Evolutionary conservation across 2,797 vertebrate genomes (phyloP).

Genomic region (Muraenolepis orangiensis): DNA sequence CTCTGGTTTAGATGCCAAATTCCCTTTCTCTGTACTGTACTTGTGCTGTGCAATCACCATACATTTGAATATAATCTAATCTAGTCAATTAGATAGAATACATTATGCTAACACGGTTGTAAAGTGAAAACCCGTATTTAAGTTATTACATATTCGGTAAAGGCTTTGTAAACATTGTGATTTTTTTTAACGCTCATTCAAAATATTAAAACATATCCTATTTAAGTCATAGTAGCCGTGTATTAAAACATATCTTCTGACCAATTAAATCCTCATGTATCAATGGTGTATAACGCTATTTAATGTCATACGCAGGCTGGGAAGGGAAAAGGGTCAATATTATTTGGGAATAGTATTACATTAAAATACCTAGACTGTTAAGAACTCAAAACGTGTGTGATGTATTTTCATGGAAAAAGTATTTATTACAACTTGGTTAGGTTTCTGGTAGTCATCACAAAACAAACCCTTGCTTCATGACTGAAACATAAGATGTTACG

Average conservation of each 20-base stretch:
- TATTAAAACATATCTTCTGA: not conserved
- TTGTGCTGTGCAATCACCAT: no score
- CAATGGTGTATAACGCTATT: not conserved
- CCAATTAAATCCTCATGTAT: not conserved
- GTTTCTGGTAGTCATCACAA: not conserved
- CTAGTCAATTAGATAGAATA: constrained; percentile 11
- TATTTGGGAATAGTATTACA: not conserved
- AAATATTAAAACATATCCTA: not conserved
- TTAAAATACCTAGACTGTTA: not conserved
- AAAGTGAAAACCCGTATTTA: not conserved
- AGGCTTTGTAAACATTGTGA: not conserved
- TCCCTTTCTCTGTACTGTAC: no score
- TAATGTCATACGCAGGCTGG: not conserved
- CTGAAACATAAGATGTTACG: not conserved
- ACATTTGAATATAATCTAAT: no score
- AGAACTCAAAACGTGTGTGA: not conserved
- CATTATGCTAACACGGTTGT: not conserved
- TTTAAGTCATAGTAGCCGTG: not conserved
- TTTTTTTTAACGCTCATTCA: not conserved
- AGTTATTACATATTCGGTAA: not conserved
- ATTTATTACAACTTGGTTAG: not conserved
- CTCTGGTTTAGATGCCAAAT: no score
- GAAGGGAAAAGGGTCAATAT: not conserved
- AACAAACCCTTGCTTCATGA: not conserved
- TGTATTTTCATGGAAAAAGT: not conserved